Evolutionary conservation across 2,113 vertebrate species (phyloP), one percentile per base, ranked within the genome.

Genomic region (Alosa alosa): DNA sequence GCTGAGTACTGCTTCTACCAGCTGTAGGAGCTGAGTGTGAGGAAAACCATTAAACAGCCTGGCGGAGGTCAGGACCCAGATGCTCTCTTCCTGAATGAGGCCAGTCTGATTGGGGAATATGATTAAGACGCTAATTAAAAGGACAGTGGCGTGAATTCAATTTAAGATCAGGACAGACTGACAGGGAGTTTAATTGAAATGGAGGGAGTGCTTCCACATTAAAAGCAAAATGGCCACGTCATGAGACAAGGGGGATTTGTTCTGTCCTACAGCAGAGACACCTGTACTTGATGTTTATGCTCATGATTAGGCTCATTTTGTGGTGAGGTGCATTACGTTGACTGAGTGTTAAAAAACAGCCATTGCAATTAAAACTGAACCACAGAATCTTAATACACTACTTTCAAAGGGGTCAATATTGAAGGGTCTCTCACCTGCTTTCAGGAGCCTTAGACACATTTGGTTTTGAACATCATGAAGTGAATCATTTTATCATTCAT

Each of bases 401-500:
- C 72, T 78, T 78, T 78, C 31, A 78, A 13, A 78, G 39, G 25
- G 72, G 31, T 4, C 36, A 78, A 15, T 68, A 15, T 3, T 39
- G 3, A 78, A 78, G 6, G 2, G 6, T 60, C 18, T 60, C 55
- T 60, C 18, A 60, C 55, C 55, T 60, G 72, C 72, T 78, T 78
- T 78, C 36, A 78, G 36, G 72, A 78, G 31, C 36, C 47, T 49
- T 78, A 10, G 10, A 75, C 13, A 13, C 10, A 75, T 17, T 39
- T 39, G 31, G 31, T 78, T 78, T 36, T 17, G 5, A 36, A 13
- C 72, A 36, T 78, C 72, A 57, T 85, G 90, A 88, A 86, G 90
- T 91, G 90, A 89, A 89, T 89, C 90, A 89, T 91, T 90, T 92
- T 90, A 90, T 89, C 84, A 64, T 82, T 11, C 41, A 81, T 55